Base-by-base conservation (phyloP, 1,140 invertebrate species). In the Panagrolaimus sp. region DNA sequence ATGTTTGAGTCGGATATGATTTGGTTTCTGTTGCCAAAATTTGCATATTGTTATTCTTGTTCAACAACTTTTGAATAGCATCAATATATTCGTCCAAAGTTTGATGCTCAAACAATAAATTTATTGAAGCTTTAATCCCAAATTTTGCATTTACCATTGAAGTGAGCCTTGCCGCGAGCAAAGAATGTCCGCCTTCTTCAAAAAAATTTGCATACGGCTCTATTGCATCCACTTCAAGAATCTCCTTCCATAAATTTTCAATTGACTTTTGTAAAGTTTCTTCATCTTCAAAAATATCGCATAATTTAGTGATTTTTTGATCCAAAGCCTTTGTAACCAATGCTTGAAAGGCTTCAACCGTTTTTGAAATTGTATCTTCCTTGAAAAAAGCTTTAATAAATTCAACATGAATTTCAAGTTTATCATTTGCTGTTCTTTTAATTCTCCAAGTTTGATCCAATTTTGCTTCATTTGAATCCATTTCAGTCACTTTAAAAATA, bases 151-250 rank as follows among this genome's bases (percentile, higher is more conserved):
- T 17, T 9, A 73, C 17, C 43, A 26, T 26, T 32, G 63, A 21
- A 28, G 46, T 46, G 43, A 73, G 7, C 17, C 63, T 14, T n/a
- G 65, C 46, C 21, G 71, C 71, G 3, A 43, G n/a, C 12, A 73
- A 52, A 3, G 71, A 73, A 73, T 73, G 71, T 7, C 52, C 64
- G 24, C 71, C 71, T 26, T 70, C 17, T 24, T 73, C 71, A 63
- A 73, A 73, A 44, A 73, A 73, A 45, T 73, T 73, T 7, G 47
- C 26, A 32, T 63, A 44, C 12, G 26, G 12, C 15, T 28, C 21
- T 4, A 70, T 32, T 17, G 43, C 14, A 1, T 48, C 17, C 63
- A 17, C n/a, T 47, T 43, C 21, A 28, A 66, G 68, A 68, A 70
- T 38, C 44, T 48, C 15, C 7, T n/a, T 26, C 21, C 28, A 28